Evolutionary conservation across 2,797 vertebrate species (phyloP), one percentile per base, ranked within the genome.

Genomic region (Enteromius unitaeniatus): DNA sequence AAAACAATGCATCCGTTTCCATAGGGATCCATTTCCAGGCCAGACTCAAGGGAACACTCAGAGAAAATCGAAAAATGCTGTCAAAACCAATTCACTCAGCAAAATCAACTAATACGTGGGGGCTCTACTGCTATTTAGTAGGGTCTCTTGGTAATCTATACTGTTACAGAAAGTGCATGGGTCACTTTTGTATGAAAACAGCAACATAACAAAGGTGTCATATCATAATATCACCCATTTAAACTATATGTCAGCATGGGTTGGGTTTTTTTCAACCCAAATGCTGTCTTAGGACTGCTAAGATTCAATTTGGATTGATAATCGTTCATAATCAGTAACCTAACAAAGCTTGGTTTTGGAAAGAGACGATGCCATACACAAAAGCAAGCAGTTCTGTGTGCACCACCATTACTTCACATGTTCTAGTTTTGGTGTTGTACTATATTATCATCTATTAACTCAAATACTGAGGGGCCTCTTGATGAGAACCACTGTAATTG

Each of bases 1-100:
- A 68, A 82, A 62, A 82, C 81, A 79, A 51, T 78, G 45, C 23
- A 78, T 53, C 62, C 10, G 55, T 85, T 86, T 85, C 82, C 37
- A 84, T 60, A 53, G 79, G 82, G 79, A 75, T 75, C 68, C 53
- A 86, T 84, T 85, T 75, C 73, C 82, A 53, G 42, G 69, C 70
- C 9, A 37, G 6, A 78, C 58, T 79, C 53, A 28, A 75, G 76
- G 53, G 76, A 79, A 67, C 26, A n/a, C 55, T 67, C 55, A 28
- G 34, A 75, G 70, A 55, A 76, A 84, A 79, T 70, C 42, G 45
- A 70, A 65, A 80, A 73, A 23, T 19, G 9, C 53, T 51, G 55
- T 72, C 65, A 78, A 80, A 37, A 81, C 8, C 17, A 64, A 28
- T 68, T 79, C 15, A 26, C 80, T 82, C 42, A 26, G 49, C 79